A percentile compares a stretch with the other conserved stretches of the same genome.
Conservation (phyloP, 2,113 vertebrate species). For the Sialia sialis region DNA sequence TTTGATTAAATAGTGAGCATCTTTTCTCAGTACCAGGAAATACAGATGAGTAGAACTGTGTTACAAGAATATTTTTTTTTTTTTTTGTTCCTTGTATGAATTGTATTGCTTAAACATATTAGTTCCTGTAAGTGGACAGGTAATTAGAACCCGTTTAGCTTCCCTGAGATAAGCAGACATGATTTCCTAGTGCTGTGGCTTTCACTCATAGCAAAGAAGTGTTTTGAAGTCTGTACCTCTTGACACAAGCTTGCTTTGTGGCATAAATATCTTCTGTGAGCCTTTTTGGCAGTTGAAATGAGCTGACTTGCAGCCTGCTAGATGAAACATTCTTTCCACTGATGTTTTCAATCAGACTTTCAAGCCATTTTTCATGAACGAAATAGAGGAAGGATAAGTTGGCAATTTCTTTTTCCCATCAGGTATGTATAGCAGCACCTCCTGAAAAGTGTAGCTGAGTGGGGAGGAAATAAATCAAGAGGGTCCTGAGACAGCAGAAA, state of each 20-base stretch:
- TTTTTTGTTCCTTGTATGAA: not conserved
- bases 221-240: slow-evolving; percentile 41
- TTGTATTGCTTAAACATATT: not conserved
- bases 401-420: not conserved
- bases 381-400: not conserved
- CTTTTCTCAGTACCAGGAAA: not conserved
- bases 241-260: not conserved
- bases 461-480: not conserved
- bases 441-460: not conserved
- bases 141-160: slow-evolving; percentile 20
- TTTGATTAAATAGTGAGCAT: not conserved
- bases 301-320: not conserved
- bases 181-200: slow-evolving; percentile 19
- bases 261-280: not conserved
- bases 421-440: not conserved
- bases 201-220: not conserved
- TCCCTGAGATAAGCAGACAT: slow-evolving; percentile 18
- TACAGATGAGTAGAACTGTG: not conserved
- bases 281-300: not conserved
- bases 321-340: slow-evolving; percentile 1
- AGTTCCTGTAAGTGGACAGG: not conserved
- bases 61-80: not conserved
- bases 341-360: not conserved
- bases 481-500: not conserved
- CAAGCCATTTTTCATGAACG: not conserved